Base-by-base conservation (phyloP, 2,888 invertebrate genomes). In the Sarcophaga caerulescens region DNA sequence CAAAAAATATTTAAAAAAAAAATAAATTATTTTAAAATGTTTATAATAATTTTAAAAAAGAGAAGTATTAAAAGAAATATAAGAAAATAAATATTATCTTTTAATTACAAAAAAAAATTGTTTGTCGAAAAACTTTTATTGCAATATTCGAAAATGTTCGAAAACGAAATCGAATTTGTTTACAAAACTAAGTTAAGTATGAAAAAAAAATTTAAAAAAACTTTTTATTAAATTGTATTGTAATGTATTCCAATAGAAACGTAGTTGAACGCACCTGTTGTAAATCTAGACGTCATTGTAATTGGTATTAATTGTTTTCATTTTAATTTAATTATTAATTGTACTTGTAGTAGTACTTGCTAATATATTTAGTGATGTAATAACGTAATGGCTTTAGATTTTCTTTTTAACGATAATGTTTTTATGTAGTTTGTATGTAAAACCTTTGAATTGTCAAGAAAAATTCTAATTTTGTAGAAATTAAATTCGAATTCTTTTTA, bases 161-260 rank as follows among this genome's bases (percentile, higher is more conserved):
- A 47, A 52, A 70, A 25, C 17, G 25, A 19, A 21, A 57, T 19
- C 11, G 10, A 47, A 23, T 62, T 80, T 1, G 3, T 14, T 68
- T 21, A 88, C 75, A 88, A 88, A 88, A 88, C 73, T 88, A 88
- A 89, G 89, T 88, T 89, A 87, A 89, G 89, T 90, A 76, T 62
- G 5, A 47, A 81, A 52, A 0, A 17, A 52, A 52, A 4, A 52
- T 52, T 52, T 52, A 52, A 35, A 35, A 35, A 35, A 11, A 47
- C 17, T 45, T 73, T 45, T 73, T 45, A 57, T 35, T 35, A 19
- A 23, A 59, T 80, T 80, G 3, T 23, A 21, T 17, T 52, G 12
- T 52, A 52, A 14, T 52, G 4, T 52, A 52, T 52, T 14, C 17
- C 3, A 17, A 52, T 52, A 52, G 52, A 52, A 52, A 52, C 4